phyloP scores from a whole-genome alignment of 2,888 invertebrate genomes.

The Hofmannophila pseudospretella region DNA sequence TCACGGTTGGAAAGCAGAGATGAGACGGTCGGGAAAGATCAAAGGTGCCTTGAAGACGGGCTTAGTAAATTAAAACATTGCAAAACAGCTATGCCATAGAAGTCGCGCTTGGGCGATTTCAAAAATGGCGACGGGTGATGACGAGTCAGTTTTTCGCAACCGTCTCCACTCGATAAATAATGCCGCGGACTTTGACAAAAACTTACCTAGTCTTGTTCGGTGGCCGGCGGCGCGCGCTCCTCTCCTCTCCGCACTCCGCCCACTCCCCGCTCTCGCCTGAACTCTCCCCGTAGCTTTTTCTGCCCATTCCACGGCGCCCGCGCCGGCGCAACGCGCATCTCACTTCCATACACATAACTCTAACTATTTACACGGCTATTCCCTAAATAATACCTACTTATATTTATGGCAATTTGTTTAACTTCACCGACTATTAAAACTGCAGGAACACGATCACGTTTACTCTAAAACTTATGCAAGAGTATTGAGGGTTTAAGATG shows the following conservation, averaged over 20 bases:
- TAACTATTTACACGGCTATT: slow-evolving; percentile 74
- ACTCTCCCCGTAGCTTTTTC: slow-evolving; percentile 51
- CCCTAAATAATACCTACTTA: slow-evolving; percentile 74
- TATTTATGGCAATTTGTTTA: slow-evolving; percentile 78
- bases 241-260: slow-evolving; percentile 27
- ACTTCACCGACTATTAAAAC: slow-evolving; percentile 76
- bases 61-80: slow-evolving; percentile 72
- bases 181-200: slow-evolving; percentile 76
- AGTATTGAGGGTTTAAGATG: slow-evolving; percentile 70
- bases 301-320: slow-evolving; percentile 68
- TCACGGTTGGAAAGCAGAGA: slow-evolving; percentile 25
- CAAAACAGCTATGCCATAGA: slow-evolving; percentile 60
- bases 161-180: slow-evolving; percentile 77
- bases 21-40: slow-evolving; percentile 64
- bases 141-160: slow-evolving; percentile 74
- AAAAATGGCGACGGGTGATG: slow-evolving; percentile 70
- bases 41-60: slow-evolving; percentile 39
- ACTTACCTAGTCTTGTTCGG: slow-evolving; percentile 76
- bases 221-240: slow-evolving; percentile 68
- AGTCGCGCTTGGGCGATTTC: slow-evolving; percentile 62
- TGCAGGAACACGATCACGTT: slow-evolving; percentile 78
- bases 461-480: slow-evolving; percentile 74
- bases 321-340: slow-evolving; percentile 48
- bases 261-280: slow-evolving; percentile 24
- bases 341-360: slow-evolving; percentile 62